These are phyloP conservation scores for Onychomys torridus DNA, from an alignment of 2,797 vertebrate genomes.

Conservation along the genomic window DNA sequence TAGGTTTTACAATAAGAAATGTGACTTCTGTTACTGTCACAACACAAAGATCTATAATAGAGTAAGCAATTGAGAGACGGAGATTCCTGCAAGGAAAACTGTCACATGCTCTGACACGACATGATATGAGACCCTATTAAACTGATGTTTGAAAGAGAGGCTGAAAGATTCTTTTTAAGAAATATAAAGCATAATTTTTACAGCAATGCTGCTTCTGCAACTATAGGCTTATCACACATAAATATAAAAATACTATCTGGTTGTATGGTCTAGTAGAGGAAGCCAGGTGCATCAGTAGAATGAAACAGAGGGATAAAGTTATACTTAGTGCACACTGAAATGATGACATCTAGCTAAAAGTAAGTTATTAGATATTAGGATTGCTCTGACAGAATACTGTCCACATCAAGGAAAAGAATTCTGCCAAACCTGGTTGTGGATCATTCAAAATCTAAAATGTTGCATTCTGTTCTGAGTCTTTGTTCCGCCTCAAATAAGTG, in stretches of 20 bases:
- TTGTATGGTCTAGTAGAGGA: not conserved
- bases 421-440: not conserved
- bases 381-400: not conserved
- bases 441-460: not conserved
- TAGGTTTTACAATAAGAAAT: not conserved
- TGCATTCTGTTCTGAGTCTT: not conserved
- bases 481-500: not conserved
- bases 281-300: not conserved
- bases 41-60: not conserved
- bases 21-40: not conserved
- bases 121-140: not conserved
- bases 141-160: not conserved
- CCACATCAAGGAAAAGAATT: not conserved
- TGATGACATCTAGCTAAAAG: not conserved
- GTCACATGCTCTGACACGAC: not conserved
- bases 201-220: not conserved
- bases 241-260: not conserved
- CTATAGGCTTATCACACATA: not conserved
- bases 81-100: not conserved
- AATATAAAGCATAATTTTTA: slow-evolving; percentile 3
- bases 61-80: not conserved
- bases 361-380: not conserved
- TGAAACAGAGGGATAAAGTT: not conserved
- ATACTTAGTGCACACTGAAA: not conserved
- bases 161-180: not conserved